Base-by-base conservation (phyloP, 2,113 vertebrate species). In the Syngnathoides biaculeatus region DNA sequence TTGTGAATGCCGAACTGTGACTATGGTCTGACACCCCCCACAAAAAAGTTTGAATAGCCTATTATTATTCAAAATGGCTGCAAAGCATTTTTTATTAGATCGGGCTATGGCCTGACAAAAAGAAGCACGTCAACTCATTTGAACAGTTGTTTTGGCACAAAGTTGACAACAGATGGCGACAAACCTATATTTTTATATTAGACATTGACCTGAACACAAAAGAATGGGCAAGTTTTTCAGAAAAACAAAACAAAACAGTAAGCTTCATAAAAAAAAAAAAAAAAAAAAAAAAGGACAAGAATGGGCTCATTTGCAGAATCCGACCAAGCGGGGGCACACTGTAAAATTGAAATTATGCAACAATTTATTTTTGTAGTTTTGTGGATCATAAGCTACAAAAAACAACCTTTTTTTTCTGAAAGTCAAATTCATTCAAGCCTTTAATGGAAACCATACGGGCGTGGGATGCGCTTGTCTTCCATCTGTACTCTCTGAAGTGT, bases 361-460 rank as follows among this genome's bases (percentile, higher is more conserved):
- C 8, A 10, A 50, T 50, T n/a, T 50, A n/a, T 50, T 50, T 10
- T 35, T 50, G 20, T 11, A 20, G 11, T 22, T n/a, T n/a, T n/a
- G 48, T n/a, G 20, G 48, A 52, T 9, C 9, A 20, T 50, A 20
- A n/a, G 20, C 8, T 50, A 50, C 19, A 50, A n/a, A 10, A 10
- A 56, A 30, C 30, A 3, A 2, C 1, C 2, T 56, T 27, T 56
- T 17, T 3, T 22, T 24, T 57, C n/a, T 52, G 48, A 52, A 22
- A 22, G 48, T 52, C 48, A 52, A 52, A 52, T 52, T 71, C 70
- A 71, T 35, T 35, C 74, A 66, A 47, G 71, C 72, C 69, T 55
- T 24, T 78, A 82, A 84, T 75, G 72, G 65, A 83, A 79, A 61
- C 78, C 86, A 72, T 67, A 58, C 83, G 83, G 75, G 65, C 73